These are phyloP conservation scores for Hecatera dysodea DNA, from an alignment of 2,888 invertebrate species.

Conservation along the genomic window DNA sequence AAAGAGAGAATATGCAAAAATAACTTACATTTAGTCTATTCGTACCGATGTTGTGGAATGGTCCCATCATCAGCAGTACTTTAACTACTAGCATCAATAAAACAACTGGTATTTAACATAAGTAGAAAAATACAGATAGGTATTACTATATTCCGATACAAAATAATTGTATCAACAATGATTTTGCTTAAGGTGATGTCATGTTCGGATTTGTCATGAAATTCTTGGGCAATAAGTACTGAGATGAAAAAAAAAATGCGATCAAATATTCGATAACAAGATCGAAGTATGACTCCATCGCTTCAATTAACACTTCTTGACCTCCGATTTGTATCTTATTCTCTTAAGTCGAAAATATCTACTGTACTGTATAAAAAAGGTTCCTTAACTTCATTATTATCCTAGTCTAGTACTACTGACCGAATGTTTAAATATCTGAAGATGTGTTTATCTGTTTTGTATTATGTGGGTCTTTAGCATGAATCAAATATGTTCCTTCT, in stretches of 20 bases:
- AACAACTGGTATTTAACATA: neutral
- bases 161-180: slow-evolving; percentile 38
- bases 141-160: slow-evolving; percentile 12
- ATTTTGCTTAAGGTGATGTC: slow-evolving; percentile 43
- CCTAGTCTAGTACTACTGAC: neutral
- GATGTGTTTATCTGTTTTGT: neutral
- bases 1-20: neutral
- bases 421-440: neutral
- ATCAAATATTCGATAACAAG: slow-evolving; percentile 43
- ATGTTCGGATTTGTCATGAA: slow-evolving; percentile 40
- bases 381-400: neutral
- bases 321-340: slow-evolving; percentile 38
- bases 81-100: neutral
- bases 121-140: neutral
- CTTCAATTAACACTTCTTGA: slow-evolving; percentile 50
- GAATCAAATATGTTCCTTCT: no score
- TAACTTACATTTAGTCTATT: neutral
- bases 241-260: slow-evolving; percentile 51
- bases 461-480: neutral
- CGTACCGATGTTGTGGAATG: neutral
- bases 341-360: slow-evolving; percentile 23
- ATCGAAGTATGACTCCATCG: slow-evolving; percentile 53
- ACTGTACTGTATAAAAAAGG: slow-evolving; percentile 17
- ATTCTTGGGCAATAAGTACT: slow-evolving; percentile 18
- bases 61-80: neutral